Evolutionary conservation across 2,113 vertebrate species (phyloP).

Genomic region (Myxocyprinus asiaticus): DNA sequence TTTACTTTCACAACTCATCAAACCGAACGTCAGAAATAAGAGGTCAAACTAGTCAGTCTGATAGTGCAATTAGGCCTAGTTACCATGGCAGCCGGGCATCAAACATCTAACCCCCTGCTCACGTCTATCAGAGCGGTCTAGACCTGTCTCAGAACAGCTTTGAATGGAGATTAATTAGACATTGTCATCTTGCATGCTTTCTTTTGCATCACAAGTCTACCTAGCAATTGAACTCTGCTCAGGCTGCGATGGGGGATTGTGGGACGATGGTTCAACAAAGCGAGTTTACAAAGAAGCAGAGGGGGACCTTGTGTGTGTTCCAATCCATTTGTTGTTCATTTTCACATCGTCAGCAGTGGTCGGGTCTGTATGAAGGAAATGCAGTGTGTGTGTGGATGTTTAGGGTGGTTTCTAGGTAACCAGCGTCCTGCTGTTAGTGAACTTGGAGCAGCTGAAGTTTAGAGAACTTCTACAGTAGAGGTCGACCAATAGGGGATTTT

Average conservation of each 20-base stretch:
- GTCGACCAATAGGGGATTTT: too few species aligned
- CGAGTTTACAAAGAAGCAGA: conserved; percentile 33
- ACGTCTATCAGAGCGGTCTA: conserved; percentile 16
- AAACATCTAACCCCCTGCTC: conserved; percentile 42
- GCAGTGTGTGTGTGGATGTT: conserved; percentile 69
- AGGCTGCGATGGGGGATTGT: background rate
- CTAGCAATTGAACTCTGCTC: conserved; percentile 53
- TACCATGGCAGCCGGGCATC: conserved; percentile 52
- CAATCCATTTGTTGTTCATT: conserved; percentile 29
- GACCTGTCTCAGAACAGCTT: conserved; percentile 43
- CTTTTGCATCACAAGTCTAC: conserved; percentile 53
- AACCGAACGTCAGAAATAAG: conserved; percentile 44
- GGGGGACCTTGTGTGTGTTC: conserved; percentile 39
- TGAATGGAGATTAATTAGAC: conserved; percentile 62
- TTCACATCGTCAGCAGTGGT: conserved; percentile 49
- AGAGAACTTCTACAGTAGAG: too few species aligned
- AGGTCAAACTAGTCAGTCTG: conserved; percentile 51
- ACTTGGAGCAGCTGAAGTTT: background rate
- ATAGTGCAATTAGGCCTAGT: conserved; percentile 57
- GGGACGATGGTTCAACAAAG: conserved; percentile 41
- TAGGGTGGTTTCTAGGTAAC: conserved; percentile 81
- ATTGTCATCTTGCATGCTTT: conserved; percentile 65
- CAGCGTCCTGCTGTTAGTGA: conserved; percentile 48
- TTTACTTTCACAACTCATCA: conserved; percentile 49
- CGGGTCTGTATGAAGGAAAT: conserved; percentile 58